Evolutionary conservation across 2,888 invertebrate genomes (phyloP).

Genomic region (Calliopum simillimum): DNA sequence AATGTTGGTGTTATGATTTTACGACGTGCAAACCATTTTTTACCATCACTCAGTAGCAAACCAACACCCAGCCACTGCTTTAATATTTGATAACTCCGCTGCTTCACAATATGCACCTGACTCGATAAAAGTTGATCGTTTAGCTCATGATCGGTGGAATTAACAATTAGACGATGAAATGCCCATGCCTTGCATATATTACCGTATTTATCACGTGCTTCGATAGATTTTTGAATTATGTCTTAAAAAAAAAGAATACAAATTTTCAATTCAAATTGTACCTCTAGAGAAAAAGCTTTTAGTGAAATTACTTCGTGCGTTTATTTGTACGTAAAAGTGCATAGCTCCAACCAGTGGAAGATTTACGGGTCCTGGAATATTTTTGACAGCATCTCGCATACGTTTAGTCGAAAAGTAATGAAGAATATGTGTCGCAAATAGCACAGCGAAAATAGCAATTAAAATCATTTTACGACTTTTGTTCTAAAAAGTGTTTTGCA

Average conservation of each 20-base stretch:
- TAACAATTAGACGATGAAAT: conserved; percentile 66
- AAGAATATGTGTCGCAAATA: conserved; percentile 40
- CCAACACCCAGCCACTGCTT: conserved; percentile 52
- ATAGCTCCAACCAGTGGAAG: conserved; percentile 53
- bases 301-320: conserved; percentile 48
- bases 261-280: too few species aligned
- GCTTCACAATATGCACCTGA: conserved; percentile 58
- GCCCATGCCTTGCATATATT: conserved; percentile 53
- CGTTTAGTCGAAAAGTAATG: conserved; percentile 44
- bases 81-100: conserved; percentile 55
- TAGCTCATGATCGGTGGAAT: conserved; percentile 66
- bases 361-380: conserved; percentile 55
- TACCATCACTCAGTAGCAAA: conserved; percentile 58
- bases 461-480: conserved; percentile 46
- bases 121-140: conserved; percentile 66
- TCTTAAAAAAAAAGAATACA: not conserved
- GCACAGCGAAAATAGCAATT: conserved; percentile 44
- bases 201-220: not conserved
- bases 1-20: conserved; percentile 83
- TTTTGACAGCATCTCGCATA: conserved; percentile 49
- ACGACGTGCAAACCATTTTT: conserved; percentile 75
- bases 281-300: too few species aligned
- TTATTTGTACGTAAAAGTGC: conserved; percentile 45
- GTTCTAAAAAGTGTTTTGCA: not conserved
- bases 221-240: not conserved